phyloP scores from a whole-genome alignment of 64 coral and sea anemone species.

The Platygyra sinensis region DNA sequence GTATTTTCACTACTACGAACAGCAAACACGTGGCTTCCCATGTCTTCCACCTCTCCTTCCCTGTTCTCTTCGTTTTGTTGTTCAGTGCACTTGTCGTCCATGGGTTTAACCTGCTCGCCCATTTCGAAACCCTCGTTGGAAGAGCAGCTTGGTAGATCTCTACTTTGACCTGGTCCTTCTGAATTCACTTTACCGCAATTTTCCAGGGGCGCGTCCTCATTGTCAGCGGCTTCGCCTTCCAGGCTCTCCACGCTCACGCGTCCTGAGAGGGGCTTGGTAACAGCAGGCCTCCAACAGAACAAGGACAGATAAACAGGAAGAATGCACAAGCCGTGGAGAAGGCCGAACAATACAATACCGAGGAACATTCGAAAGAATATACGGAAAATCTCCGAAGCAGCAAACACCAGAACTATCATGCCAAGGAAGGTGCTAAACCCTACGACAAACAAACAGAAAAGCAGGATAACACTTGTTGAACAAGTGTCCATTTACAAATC shows the following conservation, averaged over 20 bases:
- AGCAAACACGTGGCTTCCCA: background rate
- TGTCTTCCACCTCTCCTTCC: background rate
- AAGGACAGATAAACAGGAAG: constrained; percentile 49
- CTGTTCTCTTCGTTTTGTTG: background rate
- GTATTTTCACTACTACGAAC: background rate
- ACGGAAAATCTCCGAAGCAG: constrained; percentile 38
- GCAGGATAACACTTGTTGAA: background rate
- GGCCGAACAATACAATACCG: constrained; percentile 33
- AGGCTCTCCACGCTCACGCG: background rate
- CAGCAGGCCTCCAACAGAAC: constrained; percentile 12
- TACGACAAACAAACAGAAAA: background rate
- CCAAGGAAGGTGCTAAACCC: constrained; percentile 50
- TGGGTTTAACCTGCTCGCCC: background rate
- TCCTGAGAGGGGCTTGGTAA: background rate
- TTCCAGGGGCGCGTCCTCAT: background rate
- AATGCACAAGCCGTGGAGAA: constrained; percentile 40
- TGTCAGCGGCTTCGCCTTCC: background rate
- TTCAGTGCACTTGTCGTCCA: background rate
- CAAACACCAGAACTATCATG: constrained; percentile 28
- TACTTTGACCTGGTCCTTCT: background rate
- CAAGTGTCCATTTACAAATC: no score
- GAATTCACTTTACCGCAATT: background rate
- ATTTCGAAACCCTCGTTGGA: constrained; percentile 1
- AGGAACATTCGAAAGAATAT: constrained; percentile 53
- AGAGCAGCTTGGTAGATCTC: background rate